Base-by-base conservation (phyloP, 2,113 vertebrate genomes). In the Potamarius usumacintae region DNA sequence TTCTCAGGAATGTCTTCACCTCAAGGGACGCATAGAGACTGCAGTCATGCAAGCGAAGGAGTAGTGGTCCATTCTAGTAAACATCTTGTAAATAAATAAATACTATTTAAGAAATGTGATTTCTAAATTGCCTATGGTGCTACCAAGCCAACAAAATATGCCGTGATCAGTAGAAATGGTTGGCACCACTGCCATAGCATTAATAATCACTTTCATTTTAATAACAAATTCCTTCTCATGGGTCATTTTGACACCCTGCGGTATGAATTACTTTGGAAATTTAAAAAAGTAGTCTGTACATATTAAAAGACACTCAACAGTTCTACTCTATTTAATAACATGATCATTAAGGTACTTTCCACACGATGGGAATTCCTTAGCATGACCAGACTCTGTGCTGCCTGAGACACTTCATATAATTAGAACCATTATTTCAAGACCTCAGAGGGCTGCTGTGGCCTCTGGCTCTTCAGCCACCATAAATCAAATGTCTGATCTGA, bases 401-500 rank as follows among this genome's bases (percentile, higher is more conserved):
- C 85, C 63, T 81, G 30, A 27, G 52, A 81, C 65, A 58, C 63
- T 18, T 87, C 62, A n/a, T 14, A 62, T 50, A 55, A n/a, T 57
- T 80, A 58, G n/a, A 18, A 80, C 15, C 58, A 48, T 74, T 82
- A 72, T 87, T 82, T 18, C 30, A 74, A 57, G 63, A 72, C 55
- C 57, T 76, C 55, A 50, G 22, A 76, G 10, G 10, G 72, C 65
- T 69, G 17, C 25, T 86, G 7, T 80, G 11, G 79, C 86, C 67
- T 30, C 79, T 82, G 67, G 79, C 79, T 81, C 48, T 53, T 86
- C 74, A 30, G 74, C 50, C 65, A 86, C 89, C 84, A 89, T 91
- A 89, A 89, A 91, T 89, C 81, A 89, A 82, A 52, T 34, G 53
- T 83, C 83, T 86, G 80, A 82, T 89, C 82, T 83, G 76, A 86